Evolutionary conservation across 2,797 vertebrate species (phyloP).

Genomic region (Natrix natrix): DNA sequence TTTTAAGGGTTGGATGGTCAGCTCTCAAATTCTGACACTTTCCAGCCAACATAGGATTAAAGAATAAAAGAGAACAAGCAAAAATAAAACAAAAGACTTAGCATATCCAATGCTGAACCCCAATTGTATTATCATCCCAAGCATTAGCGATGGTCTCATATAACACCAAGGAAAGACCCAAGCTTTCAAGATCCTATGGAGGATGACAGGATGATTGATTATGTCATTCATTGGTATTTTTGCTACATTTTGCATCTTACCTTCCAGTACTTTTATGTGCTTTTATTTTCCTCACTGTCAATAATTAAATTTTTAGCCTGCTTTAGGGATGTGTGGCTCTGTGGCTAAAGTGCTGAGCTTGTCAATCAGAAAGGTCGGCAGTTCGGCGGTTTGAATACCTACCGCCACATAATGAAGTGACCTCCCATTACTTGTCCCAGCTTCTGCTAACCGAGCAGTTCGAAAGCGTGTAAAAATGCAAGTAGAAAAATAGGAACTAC

Average conservation of each 20-base stretch:
- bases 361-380: too few species aligned
- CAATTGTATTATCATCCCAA: background rate
- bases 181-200: background rate
- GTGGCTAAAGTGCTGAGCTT: too few species aligned
- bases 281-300: background rate
- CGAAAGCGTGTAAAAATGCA: too few species aligned
- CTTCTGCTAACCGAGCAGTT: too few species aligned
- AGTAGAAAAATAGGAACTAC: too few species aligned
- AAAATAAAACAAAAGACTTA: background rate
- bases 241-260: background rate
- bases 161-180: background rate
- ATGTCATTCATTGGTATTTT: background rate
- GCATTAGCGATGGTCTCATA: background rate
- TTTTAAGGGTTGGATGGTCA: background rate
- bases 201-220: background rate
- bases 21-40: background rate
- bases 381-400: too few species aligned
- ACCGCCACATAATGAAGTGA: too few species aligned
- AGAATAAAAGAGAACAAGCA: background rate
- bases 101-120: background rate
- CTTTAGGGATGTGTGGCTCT: background rate
- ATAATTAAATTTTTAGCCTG: background rate
- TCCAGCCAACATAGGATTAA: background rate
- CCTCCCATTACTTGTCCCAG: too few species aligned
- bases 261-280: background rate